These are phyloP conservation scores for Apistogramma diplotaenia DNA, from an alignment of 2,113 vertebrate genomes.

Conservation along the genomic window DNA sequence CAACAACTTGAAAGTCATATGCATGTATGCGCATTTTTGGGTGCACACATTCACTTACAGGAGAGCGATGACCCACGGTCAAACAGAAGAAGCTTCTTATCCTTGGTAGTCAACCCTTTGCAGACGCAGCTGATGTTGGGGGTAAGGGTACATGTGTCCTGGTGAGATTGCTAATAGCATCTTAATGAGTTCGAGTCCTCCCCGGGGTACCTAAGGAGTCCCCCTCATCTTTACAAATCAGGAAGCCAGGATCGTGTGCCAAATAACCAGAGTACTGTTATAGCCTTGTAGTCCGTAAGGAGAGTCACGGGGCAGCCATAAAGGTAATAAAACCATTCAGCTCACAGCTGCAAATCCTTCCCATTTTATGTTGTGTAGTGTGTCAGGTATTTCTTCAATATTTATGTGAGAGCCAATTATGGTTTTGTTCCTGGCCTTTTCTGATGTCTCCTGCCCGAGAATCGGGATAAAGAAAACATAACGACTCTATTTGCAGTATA, in stretches of 20 bases:
- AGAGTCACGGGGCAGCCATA: background rate
- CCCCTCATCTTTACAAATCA: constrained; percentile 29
- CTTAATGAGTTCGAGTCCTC: constrained; percentile 28
- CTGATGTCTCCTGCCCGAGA: background rate
- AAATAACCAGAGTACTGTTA: constrained; percentile 16
- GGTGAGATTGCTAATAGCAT: constrained; percentile 37
- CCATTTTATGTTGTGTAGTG: background rate
- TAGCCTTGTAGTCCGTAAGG: constrained; percentile 9
- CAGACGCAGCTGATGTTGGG: constrained; percentile 17
- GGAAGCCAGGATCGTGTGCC: constrained; percentile 4
- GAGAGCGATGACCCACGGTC: background rate
- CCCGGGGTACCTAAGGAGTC: constrained; percentile 11
- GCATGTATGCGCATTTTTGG: background rate
- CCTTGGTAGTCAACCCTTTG: background rate
- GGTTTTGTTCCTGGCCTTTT: background rate
- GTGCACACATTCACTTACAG: background rate
- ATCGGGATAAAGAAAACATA: background rate
- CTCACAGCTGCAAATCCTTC: background rate
- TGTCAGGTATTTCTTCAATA: background rate
- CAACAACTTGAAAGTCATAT: background rate
- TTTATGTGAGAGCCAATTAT: background rate
- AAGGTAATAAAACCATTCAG: background rate
- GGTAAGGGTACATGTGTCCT: constrained; percentile 40
- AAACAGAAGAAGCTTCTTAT: background rate
- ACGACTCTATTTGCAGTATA: background rate